Base-by-base conservation (phyloP, 2,797 vertebrate genomes). In the Acestrorhynchus altus region DNA sequence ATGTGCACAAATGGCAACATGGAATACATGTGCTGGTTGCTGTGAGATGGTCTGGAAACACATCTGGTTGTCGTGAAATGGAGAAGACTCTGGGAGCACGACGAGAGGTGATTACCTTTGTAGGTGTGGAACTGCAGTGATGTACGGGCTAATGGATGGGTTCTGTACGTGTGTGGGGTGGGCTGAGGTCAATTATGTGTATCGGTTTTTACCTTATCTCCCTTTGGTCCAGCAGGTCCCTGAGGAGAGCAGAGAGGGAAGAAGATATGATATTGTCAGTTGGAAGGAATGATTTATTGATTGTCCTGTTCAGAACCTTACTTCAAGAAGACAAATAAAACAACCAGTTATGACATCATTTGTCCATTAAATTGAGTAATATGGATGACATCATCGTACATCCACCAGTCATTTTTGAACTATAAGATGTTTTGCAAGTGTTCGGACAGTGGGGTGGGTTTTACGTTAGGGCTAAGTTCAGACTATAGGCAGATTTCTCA, bases 131-230 rank as follows among this genome's bases (percentile, higher is more conserved):
- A 9, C 22, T 16, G 3, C 52, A 71, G 46, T 18, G 35, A 74
- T 12, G 39, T 69, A 7, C 31, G 49, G 13, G 35, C 47, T 51
- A 42, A 73, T 24, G 40, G 57, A 49, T 67, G 20, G 1, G 4
- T 26, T 39, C 66, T 71, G 44, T 64, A 67, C 54, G 54, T 57
- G 67, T 44, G 42, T 39, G 52, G n/a, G 15, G 64, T 63, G 46
- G 22, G 49, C 2, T 1, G 26, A 24, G 54, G 60, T 15, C 26
- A 71, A 18, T 40, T 68, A 59, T 18, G 49, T 56, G 59, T 42
- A 52, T 2, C 56, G 18, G 4, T 39, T 39, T 11, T 47, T 81
- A 85, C 83, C 83, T 85, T 85, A 79, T 85, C 83, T 81, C 83
- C 83, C 54, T 85, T 85, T 44, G 22, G 81, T 77, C 83, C 83